Evolutionary conservation across 1,140 invertebrate genomes (phyloP), one percentile per base, ranked within the genome.

Genomic region (Mycetomoellerius zeteki): DNA sequence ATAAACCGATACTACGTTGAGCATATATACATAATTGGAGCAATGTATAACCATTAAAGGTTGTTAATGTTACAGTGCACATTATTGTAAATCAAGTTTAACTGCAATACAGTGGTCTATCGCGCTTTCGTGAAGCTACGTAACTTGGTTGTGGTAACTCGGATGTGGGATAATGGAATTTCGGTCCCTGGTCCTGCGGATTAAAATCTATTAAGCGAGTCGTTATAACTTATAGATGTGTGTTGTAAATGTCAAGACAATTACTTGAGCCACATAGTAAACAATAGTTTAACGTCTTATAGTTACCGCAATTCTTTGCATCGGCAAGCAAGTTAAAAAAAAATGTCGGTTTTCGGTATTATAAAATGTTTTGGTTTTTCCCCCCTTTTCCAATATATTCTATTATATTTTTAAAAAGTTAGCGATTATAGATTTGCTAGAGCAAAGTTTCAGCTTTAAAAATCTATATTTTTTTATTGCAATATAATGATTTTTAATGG

Each of bases 81-180:
- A 93, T 93, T 93, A 93, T 92, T 93, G 93, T 93, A 93, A 93
- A 93, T 93, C 93, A 93, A 91, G 87, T 92, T 93, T 93, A 93
- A 93, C 92, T 91, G 87, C 91, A 87, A 89, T 89, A 92, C 93
- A 89, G 73, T 90, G 91, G 91, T 93, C 92, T 93, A 93, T 93
- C 91, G 89, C 85, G 87, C 87, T 93, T 92, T 93, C 89, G 89
- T 84, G 90, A 90, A 92, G 91, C 88, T 89, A 84, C 78, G 90
- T 89, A 92, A 92, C 88, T 93, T 91, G 91, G 87, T 91, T 91
- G 88, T 75, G 81, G 89, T 89, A 90, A 89, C 85, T 90, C 76
- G 69, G 82, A 91, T 89, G 88, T 86, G 78, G 88, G 91, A 90
- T 93, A 93, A 93, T 93, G 91, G 91, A 92, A 92, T 91, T 90